Conservation (phyloP, 1,140 invertebrate species). For the Sitobion miscanthi region DNA sequence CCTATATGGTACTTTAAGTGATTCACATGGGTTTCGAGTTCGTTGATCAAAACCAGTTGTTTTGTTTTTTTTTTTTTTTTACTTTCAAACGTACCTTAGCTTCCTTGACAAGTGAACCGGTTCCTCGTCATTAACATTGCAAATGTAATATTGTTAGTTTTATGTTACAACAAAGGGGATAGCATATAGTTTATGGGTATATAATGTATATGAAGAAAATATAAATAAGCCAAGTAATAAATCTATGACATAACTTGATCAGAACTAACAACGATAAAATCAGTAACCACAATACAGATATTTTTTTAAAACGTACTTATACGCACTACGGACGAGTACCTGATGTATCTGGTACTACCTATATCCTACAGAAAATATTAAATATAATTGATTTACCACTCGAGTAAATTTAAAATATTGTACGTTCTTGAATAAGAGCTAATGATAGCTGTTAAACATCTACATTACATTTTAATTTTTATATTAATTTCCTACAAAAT, state of each 20-base stretch:
- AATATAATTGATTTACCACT: background rate
- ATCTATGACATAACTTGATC: slow-evolving; percentile 16
- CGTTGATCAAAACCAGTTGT: slow-evolving; percentile 32
- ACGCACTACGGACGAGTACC: background rate
- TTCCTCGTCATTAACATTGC: slow-evolving; percentile 12
- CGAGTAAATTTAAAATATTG: background rate
- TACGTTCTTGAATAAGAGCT: background rate
- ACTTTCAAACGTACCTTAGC: slow-evolving; percentile 36
- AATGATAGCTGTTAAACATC: background rate
- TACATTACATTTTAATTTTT: background rate
- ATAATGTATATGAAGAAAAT: background rate
- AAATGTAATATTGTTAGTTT: background rate
- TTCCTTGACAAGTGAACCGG: slow-evolving; percentile 45
- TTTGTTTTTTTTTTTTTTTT: slow-evolving; percentile 18
- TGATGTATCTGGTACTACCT: background rate
- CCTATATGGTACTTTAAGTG: background rate
- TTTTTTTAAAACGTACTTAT: background rate
- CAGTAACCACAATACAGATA: background rate
- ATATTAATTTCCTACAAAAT: background rate
- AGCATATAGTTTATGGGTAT: background rate
- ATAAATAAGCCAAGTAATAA: background rate
- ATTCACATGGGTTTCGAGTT: background rate
- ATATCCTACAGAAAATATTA: background rate
- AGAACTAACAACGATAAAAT: background rate
- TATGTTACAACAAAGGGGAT: slow-evolving; percentile 7